These are phyloP conservation scores for Acrocephalus scirpaceus DNA, from an alignment of 2,797 vertebrate genomes.

Conservation along the genomic window DNA sequence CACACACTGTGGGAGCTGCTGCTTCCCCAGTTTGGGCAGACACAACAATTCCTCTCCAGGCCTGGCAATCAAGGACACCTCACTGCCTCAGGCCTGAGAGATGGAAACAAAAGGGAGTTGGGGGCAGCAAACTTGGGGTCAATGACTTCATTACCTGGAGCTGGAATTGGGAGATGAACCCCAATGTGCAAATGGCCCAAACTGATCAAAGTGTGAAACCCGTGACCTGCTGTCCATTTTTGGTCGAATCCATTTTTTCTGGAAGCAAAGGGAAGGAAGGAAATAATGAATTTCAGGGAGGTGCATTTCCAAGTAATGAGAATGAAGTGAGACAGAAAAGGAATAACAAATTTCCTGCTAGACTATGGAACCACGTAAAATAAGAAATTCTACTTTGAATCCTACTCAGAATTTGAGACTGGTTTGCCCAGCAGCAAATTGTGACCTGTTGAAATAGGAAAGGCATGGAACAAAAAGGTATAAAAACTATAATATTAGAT, in stretches of 20 bases:
- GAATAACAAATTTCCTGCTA: background rate
- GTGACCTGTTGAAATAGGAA: background rate
- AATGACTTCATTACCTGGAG: background rate
- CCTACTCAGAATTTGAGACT: background rate
- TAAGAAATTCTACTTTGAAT: background rate
- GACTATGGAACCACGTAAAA: background rate
- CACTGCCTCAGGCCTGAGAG: background rate
- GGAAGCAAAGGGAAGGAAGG: background rate
- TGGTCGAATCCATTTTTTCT: background rate
- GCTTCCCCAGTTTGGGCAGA: background rate
- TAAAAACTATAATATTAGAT: background rate
- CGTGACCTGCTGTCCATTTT: accelerated
- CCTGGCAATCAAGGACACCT: too few species aligned
- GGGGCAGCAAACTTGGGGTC: background rate
- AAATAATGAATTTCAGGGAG: background rate
- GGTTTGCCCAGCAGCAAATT: background rate
- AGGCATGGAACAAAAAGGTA: background rate
- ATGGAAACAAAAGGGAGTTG: background rate
- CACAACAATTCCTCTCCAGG: background rate
- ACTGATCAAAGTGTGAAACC: background rate
- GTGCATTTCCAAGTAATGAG: background rate
- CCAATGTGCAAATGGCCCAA: background rate
- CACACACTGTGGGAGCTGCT: background rate
- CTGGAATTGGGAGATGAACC: background rate
- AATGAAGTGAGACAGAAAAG: background rate